Conservation (phyloP, 2,113 vertebrate species). For the Columba livia region DNA sequence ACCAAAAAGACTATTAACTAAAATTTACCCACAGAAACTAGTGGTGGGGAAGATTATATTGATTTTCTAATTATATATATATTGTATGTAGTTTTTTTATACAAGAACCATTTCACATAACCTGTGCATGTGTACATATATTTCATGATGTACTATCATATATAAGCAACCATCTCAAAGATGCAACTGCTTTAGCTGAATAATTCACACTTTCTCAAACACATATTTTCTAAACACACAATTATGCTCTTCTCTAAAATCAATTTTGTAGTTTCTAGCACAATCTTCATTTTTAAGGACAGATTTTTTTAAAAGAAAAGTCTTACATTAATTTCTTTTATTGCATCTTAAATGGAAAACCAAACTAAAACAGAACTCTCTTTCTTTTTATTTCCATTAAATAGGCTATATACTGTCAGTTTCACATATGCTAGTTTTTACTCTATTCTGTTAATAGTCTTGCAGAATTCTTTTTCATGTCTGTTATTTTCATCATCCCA, state of each 20-base stretch:
- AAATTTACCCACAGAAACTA: background rate
- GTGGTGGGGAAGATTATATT: background rate
- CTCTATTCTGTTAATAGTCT: background rate
- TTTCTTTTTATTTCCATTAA: background rate
- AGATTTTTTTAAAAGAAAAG: background rate
- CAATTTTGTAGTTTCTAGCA: background rate
- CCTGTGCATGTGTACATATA: background rate
- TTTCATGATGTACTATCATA: background rate
- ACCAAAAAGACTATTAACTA: background rate
- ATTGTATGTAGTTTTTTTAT: background rate
- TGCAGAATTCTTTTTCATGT: background rate
- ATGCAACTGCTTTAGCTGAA: background rate
- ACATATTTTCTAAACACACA: background rate
- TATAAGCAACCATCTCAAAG: background rate
- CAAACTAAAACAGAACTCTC: background rate
- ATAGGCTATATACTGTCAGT: background rate
- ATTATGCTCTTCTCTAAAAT: background rate
- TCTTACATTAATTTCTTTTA: background rate
- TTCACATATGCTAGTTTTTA: background rate
- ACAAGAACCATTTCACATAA: background rate
- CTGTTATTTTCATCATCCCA: background rate
- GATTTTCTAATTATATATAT: background rate
- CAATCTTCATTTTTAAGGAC: background rate
- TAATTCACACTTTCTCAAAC: background rate
- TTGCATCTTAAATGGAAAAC: background rate